Evolutionary conservation across 1,140 invertebrate species (phyloP).

Genomic region (Meteorus sp.): DNA sequence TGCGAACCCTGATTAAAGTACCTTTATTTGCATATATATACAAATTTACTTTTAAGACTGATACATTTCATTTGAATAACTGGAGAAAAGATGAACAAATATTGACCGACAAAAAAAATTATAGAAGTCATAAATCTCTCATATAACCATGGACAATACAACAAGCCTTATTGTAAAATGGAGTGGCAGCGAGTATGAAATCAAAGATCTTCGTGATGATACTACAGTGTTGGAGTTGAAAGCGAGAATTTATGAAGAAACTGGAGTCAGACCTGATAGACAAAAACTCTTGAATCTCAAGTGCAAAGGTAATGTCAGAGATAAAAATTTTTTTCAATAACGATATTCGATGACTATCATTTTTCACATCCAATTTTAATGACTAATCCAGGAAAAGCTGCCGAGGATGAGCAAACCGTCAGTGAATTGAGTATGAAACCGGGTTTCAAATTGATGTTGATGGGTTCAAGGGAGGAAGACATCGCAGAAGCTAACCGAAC

Average conservation of each 20-base stretch:
- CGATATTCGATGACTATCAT: neutral
- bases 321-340: too few relatives aligned
- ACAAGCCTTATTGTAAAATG: slow-evolving; percentile 80
- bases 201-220: slow-evolving; percentile 67
- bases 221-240: slow-evolving; percentile 82
- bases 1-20: too few relatives aligned
- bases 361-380: slow-evolving; percentile 3
- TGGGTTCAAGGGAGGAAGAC: slow-evolving; percentile 91
- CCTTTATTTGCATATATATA: too few relatives aligned
- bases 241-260: slow-evolving; percentile 75
- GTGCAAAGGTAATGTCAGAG: slow-evolving; percentile 88
- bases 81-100: too few relatives aligned
- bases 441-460: slow-evolving; percentile 95
- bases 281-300: slow-evolving; percentile 94
- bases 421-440: slow-evolving; percentile 75
- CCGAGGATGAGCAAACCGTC: slow-evolving; percentile 74
- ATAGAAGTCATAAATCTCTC: too few relatives aligned
- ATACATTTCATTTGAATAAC: too few relatives aligned
- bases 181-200: slow-evolving; percentile 84
- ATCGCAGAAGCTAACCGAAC: slow-evolving; percentile 79
- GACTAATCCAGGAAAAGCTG: slow-evolving; percentile 71
- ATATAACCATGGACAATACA: slow-evolving; percentile 51
- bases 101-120: too few relatives aligned
- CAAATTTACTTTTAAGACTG: too few relatives aligned
- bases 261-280: slow-evolving; percentile 83